Conservation (phyloP, 2,797 vertebrate genomes). For the Hemibagrus guttatus region DNA sequence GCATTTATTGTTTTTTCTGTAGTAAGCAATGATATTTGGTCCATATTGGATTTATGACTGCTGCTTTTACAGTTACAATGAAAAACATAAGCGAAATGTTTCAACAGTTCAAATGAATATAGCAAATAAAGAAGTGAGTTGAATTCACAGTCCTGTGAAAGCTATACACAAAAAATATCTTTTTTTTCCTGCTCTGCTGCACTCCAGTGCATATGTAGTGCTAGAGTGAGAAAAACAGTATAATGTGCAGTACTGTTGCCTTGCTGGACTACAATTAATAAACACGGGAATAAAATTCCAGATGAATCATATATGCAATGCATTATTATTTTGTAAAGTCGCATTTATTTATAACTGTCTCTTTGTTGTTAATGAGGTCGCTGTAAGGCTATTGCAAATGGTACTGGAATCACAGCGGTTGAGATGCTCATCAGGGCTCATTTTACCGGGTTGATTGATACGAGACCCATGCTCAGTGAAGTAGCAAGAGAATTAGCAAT, state of each 20-base stretch:
- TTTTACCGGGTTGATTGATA: not conserved
- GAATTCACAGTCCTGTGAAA: not conserved
- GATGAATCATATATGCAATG: conserved; percentile 7
- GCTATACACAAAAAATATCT: not conserved
- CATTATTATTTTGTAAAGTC: not conserved
- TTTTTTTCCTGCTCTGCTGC: not conserved
- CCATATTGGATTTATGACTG: conserved; percentile 6
- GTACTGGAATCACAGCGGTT: conserved; percentile 8
- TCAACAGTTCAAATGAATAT: conserved; percentile 16
- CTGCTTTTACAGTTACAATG: conserved; percentile 10
- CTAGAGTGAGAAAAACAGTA: not conserved
- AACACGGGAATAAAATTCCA: not conserved
- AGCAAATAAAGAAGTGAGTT: conserved; percentile 12
- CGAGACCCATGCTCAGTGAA: not conserved
- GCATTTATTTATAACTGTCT: conserved; percentile 28
- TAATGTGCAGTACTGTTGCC: not conserved
- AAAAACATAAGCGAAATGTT: not conserved
- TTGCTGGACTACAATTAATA: not conserved
- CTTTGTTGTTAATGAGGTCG: conserved; percentile 29
- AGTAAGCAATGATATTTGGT: not conserved
- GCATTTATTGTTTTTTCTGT: not conserved
- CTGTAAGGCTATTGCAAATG: conserved; percentile 15
- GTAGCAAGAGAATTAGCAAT: conserved; percentile 20
- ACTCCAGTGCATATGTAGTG: not conserved
- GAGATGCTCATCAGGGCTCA: conserved; percentile 21